These are phyloP conservation scores for Scortum barcoo DNA, from an alignment of 2,113 vertebrate species.

Conservation along the genomic window DNA sequence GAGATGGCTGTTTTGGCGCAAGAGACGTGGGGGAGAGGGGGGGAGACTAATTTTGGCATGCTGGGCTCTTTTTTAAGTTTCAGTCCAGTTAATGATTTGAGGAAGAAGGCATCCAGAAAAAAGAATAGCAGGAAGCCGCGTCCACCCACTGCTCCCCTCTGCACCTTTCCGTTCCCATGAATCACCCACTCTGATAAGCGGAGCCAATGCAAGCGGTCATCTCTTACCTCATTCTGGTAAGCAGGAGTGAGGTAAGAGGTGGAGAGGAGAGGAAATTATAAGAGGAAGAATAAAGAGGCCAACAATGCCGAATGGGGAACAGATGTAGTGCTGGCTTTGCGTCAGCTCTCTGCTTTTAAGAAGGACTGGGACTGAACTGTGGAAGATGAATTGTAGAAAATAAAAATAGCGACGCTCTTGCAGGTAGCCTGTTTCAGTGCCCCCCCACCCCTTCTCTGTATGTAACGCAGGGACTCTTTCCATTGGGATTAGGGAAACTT, in stretches of 20 bases:
- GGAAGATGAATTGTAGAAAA: constrained; percentile 26
- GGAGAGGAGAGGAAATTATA: constrained; percentile 48
- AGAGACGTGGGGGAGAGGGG: neutral
- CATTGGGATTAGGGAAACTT: constrained; percentile 54
- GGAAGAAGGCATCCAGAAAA: constrained; percentile 65
- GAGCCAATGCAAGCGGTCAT: constrained; percentile 40
- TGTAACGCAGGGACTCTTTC: constrained; percentile 46
- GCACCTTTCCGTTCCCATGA: constrained; percentile 84
- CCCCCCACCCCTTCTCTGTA: neutral
- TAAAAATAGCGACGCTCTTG: constrained; percentile 42
- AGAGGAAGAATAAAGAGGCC: constrained; percentile 46
- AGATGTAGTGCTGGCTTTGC: constrained; percentile 66
- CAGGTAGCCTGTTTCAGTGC: constrained; percentile 21
- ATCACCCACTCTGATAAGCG: constrained; percentile 67
- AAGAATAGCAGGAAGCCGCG: constrained; percentile 82
- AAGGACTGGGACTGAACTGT: constrained; percentile 5
- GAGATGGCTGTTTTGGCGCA: constrained; percentile 23
- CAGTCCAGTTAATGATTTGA: constrained; percentile 65
- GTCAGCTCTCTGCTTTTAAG: constrained; percentile 27
- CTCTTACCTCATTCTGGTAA: constrained; percentile 68
- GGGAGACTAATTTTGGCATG: constrained; percentile 23
- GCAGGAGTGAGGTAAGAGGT: constrained; percentile 67
- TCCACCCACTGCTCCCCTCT: constrained; percentile 67
- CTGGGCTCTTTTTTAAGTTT: constrained; percentile 40
- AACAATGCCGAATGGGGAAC: constrained; percentile 56